Conservation (phyloP, 2,888 invertebrate genomes). For the Lithosia quadra region DNA sequence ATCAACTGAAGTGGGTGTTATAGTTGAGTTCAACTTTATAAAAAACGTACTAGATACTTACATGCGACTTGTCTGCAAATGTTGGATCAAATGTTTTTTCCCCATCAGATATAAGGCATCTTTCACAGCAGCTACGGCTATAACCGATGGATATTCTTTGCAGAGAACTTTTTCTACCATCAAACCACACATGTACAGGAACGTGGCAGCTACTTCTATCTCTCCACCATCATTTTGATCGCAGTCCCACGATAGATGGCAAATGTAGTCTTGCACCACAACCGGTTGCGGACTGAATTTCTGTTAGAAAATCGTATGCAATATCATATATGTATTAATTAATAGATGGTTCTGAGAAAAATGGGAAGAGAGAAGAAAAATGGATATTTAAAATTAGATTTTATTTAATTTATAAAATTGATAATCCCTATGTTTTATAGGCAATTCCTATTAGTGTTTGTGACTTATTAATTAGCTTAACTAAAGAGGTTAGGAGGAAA, state of each 20-base stretch:
- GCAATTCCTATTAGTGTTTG: no score
- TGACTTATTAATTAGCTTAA: no score
- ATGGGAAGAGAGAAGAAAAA: no score
- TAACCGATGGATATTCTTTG: constrained; percentile 67
- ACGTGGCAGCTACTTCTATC: constrained; percentile 72
- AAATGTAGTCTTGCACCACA: constrained; percentile 72
- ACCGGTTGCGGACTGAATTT: constrained; percentile 70
- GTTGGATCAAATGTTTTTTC: constrained; percentile 54
- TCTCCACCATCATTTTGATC: constrained; percentile 59
- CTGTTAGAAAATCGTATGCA: constrained; percentile 50
- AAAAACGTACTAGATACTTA: constrained; percentile 51
- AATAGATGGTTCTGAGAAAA: no score
- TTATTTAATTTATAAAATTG: no score
- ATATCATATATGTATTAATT: no score
- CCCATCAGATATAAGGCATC: constrained; percentile 66
- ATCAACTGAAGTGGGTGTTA: no score
- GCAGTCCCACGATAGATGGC: constrained; percentile 72
- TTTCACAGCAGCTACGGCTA: constrained; percentile 69
- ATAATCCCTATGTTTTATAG: no score
- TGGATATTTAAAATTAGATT: no score
- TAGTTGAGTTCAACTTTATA: no score
- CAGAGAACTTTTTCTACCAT: constrained; percentile 66
- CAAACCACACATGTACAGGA: constrained; percentile 69
- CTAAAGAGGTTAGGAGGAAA: no score
- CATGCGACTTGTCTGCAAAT: constrained; percentile 60